phyloP scores from a whole-genome alignment of 1,140 invertebrate species.

The Ladona fulva region DNA sequence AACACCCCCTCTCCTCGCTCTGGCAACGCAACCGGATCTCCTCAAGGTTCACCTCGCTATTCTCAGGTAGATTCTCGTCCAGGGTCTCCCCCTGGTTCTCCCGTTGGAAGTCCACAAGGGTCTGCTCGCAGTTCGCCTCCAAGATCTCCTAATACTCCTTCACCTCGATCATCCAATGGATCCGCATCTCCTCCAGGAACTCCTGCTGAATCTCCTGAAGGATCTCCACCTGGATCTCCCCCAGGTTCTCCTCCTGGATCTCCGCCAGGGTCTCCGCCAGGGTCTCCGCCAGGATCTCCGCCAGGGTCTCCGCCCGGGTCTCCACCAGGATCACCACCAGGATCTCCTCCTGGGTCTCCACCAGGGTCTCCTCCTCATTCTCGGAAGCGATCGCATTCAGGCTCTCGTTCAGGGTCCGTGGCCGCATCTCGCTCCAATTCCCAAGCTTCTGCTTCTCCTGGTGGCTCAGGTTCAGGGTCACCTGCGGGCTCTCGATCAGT shows the following conservation, averaged over 20 bases:
- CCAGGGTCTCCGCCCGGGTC: neutral
- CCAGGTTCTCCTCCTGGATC: no score
- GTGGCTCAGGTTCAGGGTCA: neutral
- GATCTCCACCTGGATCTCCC: no score
- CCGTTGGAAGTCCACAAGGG: no score
- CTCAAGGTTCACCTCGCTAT: neutral
- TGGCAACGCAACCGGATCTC: neutral
- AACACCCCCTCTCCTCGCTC: neutral
- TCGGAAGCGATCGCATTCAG: neutral
- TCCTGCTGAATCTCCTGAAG: no score
- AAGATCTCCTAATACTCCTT: no score
- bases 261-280: neutral
- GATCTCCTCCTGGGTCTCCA: neutral
- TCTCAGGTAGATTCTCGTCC: neutral
- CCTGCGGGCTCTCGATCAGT: neutral
- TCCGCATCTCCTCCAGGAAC: no score
- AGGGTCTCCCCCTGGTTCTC: neutral
- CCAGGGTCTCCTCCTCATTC: neutral
- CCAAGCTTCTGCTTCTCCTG: neutral
- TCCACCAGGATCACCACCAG: neutral
- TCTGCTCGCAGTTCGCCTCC: no score
- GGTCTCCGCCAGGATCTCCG: neutral
- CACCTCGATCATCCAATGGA: no score
- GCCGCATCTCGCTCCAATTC: neutral
- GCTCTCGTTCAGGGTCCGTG: neutral